Base-by-base conservation (phyloP, 1,140 invertebrate species). In the Lordiphosa collinella region DNA sequence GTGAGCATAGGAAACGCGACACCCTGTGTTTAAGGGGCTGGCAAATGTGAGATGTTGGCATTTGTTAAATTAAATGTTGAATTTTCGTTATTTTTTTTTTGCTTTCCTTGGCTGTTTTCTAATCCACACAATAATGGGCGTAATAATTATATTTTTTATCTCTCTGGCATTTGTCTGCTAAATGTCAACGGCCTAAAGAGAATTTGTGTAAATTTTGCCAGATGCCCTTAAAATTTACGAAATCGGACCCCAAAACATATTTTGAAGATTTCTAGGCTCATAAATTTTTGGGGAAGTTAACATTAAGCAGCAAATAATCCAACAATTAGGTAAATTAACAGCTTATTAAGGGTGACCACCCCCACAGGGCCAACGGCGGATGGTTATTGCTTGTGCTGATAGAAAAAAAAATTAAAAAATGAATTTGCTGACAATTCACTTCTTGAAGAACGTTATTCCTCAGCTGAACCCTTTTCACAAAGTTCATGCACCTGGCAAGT, bases 301-400 rank as follows among this genome's bases (percentile, higher is more conserved):
- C 59, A 68, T 61, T 70, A 41, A 22, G 72, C 38, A 58, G 55
- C 58, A 76, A 61, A 82, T 78, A 84, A 82, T 64, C 67, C 56
- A 52, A 73, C 55, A 82, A 82, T 82, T 82, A 84, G 59, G 29
- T 37, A 73, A 82, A 82, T 82, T 84, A 82, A 67, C 50, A 59
- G 50, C 35, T 41, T 40, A 43, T 58, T 36, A 18, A 38, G 48
- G 46, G 55, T 35, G 63, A 25, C 22, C 8, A 25, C 3, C n/a
- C n/a, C 3, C n/a, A 8, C 10, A n/a, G n/a, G 29, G 22, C 44
- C 18, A 12, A 29, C 44, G 4, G 14, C 13, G 13, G 14, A 14
- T 10, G 22, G 11, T 50, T 50, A 4, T 9, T 7, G 3, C 3
- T 18, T 18, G 3, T 2, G 16, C 3, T 18, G 13, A 47, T 63